Percentiles rank a stretch among this genome's conserved stretches.
These are phyloP conservation scores for Hippocampus comes DNA, from an alignment of 2,113 vertebrate species.

Conservation along the genomic window DNA sequence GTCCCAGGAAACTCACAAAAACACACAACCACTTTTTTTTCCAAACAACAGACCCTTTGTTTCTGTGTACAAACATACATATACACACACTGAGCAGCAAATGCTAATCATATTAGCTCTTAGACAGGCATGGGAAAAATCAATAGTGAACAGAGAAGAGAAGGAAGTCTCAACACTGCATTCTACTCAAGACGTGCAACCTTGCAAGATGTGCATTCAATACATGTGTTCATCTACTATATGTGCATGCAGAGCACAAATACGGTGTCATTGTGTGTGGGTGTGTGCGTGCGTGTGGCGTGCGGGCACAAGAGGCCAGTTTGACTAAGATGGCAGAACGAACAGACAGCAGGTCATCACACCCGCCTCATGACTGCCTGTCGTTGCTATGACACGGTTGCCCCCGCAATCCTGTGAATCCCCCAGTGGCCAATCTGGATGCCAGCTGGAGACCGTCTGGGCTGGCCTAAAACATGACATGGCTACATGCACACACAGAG, in stretches of 20 bases:
- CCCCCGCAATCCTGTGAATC: constrained; percentile 57
- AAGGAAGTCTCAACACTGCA: background rate
- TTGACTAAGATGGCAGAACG: constrained; percentile 58
- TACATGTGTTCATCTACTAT: constrained; percentile 8
- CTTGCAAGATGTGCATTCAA: background rate
- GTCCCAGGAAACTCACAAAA: background rate
- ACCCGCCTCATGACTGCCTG: constrained; percentile 51
- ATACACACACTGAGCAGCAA: constrained; percentile 13
- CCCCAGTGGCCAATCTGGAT: constrained; percentile 66
- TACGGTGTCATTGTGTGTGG: background rate
- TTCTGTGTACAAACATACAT: constrained; percentile 1
- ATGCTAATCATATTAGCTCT: constrained; percentile 57
- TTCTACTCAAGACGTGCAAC: constrained; percentile 1
- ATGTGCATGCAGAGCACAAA: constrained; percentile 5
- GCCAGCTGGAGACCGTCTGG: constrained; percentile 64
- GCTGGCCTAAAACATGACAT: constrained; percentile 31
- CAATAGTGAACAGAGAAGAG: constrained; percentile 37
- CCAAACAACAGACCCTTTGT: background rate
- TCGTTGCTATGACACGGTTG: constrained; percentile 66
- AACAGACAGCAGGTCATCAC: constrained; percentile 66
- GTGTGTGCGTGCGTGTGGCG: constrained; percentile 3
- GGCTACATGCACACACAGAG: constrained; percentile 12
- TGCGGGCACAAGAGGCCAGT: constrained; percentile 2
- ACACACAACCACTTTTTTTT: background rate
- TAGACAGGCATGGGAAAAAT: constrained; percentile 28